Base-by-base conservation (phyloP, 2,113 vertebrate species). In the rat (Rattus norvegicus) region DNA sequence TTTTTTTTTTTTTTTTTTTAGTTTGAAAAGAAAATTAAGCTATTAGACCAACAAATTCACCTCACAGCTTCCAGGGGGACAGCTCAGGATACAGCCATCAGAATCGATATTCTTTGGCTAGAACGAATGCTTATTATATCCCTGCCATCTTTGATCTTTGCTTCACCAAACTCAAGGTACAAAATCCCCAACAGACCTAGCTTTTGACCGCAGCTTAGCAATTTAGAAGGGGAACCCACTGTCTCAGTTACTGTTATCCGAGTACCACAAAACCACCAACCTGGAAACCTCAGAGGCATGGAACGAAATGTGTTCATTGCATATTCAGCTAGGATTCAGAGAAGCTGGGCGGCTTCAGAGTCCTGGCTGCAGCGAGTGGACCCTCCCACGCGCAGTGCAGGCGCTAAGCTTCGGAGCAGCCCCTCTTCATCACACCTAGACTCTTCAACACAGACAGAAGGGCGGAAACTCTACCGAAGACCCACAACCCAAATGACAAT, bases 371-470 rank as follows among this genome's bases (percentile, higher is more conserved):
- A 47, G 67, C 65, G 85, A 59, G 70, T 70, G 9, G 52, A 47
- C n/a, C 67, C 83, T 85, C 54, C 59, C 3, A 76, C 3, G 49
- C 36, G 43, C 11, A 22, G 12, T 7, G 43, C 36, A 90, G n/a
- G 59, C 85, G 65, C 69, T 54, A 39, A 75, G 39, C 36, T 14
- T 24, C 9, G 61, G 43, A 30, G 85, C 30, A 86, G 36, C 65
- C 24, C 61, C 61, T 39, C 83, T 39, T 20, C 33, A 8, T 36
- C 67, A 61, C 10, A 26, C n/a, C 4, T 47, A 39, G 22, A 67
- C 4, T 73, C 47, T 88, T 80, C 87, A 61, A 77, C 70, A 52
- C 89, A 96, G 19, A 84, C 52, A 49, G 73, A 77, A 94, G 65
- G 30, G 36, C 30, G 47, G 54, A 83, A 94, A 88, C 65, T 47